Evolutionary conservation across 2,797 vertebrate genomes (phyloP).

Genomic region (Silurus aristotelis): DNA sequence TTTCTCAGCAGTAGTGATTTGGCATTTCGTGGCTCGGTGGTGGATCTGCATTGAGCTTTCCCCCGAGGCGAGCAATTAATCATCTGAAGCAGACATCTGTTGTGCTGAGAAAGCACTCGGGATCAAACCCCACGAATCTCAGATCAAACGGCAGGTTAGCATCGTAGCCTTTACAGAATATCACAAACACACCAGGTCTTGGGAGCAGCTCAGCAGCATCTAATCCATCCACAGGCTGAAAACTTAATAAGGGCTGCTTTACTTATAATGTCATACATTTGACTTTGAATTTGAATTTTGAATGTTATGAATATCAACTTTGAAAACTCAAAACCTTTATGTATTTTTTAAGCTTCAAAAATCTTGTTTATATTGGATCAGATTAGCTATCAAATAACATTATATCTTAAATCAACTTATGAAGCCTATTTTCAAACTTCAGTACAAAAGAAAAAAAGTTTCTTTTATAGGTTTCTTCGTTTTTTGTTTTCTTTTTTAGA

Average conservation of each 20-base stretch:
- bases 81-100: conserved; percentile 51
- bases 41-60: conserved; percentile 17
- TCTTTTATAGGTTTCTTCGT: no score
- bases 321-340: no score
- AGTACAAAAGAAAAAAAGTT: no score
- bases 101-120: conserved; percentile 38
- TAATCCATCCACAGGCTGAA: conserved; percentile 15
- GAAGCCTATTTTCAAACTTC: no score
- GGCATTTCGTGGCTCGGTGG: conserved; percentile 32
- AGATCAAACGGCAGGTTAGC: conserved; percentile 52
- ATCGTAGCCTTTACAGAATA: conserved; percentile 47
- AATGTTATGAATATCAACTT: no score
- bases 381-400: no score
- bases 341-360: no score
- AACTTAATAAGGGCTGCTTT: background rate
- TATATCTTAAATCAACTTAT: no score
- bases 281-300: no score
- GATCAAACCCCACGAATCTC: conserved; percentile 36
- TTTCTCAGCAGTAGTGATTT: conserved; percentile 18
- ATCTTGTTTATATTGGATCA: no score
- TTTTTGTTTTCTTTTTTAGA: no score
- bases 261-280: no score
- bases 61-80: conserved; percentile 50
- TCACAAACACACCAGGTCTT: background rate
- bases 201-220: background rate